These are phyloP conservation scores for Nasonovia ribisnigri DNA, from an alignment of 2,888 invertebrate genomes.

Conservation along the genomic window DNA sequence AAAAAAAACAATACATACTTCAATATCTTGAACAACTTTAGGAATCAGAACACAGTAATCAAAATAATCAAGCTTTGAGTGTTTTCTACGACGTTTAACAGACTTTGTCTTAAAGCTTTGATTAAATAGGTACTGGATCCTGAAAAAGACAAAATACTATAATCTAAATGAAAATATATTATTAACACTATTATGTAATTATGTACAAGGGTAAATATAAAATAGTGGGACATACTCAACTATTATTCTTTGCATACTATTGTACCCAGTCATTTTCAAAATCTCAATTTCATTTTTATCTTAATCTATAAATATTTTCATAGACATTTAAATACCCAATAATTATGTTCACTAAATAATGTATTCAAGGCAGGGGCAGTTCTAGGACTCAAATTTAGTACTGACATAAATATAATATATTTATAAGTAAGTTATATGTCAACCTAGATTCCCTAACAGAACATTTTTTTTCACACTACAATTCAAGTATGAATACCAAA, in stretches of 20 bases:
- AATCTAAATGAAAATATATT: neutral
- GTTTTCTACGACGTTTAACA: conserved; percentile 78
- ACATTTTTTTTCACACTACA: no score
- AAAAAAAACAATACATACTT: conserved; percentile 70
- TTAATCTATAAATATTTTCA: neutral
- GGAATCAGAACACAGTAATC: conserved; percentile 97
- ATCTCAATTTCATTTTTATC: neutral
- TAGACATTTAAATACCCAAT: neutral
- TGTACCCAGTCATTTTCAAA: neutral
- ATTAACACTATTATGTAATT: neutral
- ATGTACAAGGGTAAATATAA: neutral
- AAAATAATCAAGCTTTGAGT: conserved; percentile 83
- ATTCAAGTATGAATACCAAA: no score
- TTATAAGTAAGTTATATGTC: no score
- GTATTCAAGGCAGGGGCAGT: neutral
- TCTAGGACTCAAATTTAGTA: no score
- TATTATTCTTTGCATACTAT: neutral
- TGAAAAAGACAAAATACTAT: conserved; percentile 71
- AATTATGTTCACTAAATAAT: neutral
- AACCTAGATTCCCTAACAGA: no score
- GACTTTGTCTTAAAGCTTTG: conserved; percentile 78
- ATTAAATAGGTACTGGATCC: conserved; percentile 96
- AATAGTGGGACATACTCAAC: neutral
- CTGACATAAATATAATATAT: no score
- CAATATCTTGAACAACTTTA: conserved; percentile 85